Evolutionary conservation across 2,888 invertebrate genomes (phyloP).

Genomic region (Crocallis elinguaria): DNA sequence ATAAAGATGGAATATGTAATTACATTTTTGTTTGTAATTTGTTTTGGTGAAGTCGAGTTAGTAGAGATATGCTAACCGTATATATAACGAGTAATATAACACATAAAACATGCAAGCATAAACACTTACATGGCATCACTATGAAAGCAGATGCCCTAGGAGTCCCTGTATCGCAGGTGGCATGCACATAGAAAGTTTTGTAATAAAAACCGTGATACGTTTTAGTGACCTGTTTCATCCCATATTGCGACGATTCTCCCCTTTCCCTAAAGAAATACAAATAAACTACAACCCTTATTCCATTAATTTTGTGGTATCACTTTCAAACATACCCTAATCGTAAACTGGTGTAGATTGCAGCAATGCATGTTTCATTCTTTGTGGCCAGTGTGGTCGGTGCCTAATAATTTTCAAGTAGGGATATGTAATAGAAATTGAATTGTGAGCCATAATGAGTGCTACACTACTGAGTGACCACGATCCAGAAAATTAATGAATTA

Average conservation of each 20-base stretch:
- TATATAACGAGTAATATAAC: background rate
- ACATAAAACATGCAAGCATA: too few species aligned
- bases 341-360: background rate
- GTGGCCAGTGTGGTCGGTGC: background rate
- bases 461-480: background rate
- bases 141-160: too few species aligned
- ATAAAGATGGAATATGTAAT: constrained; percentile 2
- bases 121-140: too few species aligned
- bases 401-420: constrained; percentile 5
- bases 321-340: constrained; percentile 1
- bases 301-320: constrained; percentile 13
- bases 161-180: too few species aligned
- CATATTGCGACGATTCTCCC: background rate
- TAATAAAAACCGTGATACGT: too few species aligned
- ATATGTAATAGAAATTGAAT: background rate
- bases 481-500: too few species aligned
- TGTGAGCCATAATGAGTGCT: background rate
- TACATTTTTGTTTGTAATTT: background rate
- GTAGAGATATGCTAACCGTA: background rate
- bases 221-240: background rate
- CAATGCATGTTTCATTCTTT: background rate
- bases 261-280: background rate
- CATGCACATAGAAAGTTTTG: too few species aligned
- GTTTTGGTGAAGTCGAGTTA: background rate
- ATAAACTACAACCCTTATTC: background rate